Conservation (phyloP, 2,888 invertebrate genomes). For the Nemotelus pantherinus region DNA sequence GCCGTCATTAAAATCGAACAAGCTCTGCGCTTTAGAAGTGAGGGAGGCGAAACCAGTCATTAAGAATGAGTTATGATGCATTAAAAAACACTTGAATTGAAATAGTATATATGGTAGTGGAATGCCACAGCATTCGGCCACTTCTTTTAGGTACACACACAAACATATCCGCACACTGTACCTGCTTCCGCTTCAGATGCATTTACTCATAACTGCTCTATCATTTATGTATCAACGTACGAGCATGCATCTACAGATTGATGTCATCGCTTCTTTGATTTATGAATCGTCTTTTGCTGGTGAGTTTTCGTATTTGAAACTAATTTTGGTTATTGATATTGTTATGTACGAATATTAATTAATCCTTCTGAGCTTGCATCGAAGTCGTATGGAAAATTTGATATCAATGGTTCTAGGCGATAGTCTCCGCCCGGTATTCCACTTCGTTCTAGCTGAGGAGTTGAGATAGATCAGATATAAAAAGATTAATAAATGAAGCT, state of each 20-base stretch:
- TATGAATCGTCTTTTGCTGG: not conserved
- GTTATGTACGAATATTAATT: slow-evolving; percentile 1
- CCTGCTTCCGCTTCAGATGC: not conserved
- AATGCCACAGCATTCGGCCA: slow-evolving; percentile 2
- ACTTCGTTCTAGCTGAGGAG: no score
- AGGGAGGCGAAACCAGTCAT: not conserved
- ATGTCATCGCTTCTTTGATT: not conserved
- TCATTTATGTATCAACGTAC: not conserved
- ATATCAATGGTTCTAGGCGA: no score
- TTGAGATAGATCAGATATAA: no score
- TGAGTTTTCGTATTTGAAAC: slow-evolving; percentile 5
- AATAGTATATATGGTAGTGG: slow-evolving; percentile 1
- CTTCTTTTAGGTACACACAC: not conserved
- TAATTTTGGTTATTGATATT: not conserved
- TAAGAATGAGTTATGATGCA: slow-evolving; percentile 13
- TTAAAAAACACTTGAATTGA: slow-evolving; percentile 16
- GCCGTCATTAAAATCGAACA: slow-evolving; percentile 16
- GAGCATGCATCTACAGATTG: not conserved
- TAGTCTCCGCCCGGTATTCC: no score
- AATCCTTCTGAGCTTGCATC: no score
- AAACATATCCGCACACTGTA: not conserved
- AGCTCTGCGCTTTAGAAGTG: not conserved
- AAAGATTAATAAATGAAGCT: no score
- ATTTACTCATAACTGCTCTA: slow-evolving; percentile 1
- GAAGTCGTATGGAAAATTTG: no score